Base-by-base conservation (phyloP, 2,888 invertebrate genomes). In the Notodonta ziczac region DNA sequence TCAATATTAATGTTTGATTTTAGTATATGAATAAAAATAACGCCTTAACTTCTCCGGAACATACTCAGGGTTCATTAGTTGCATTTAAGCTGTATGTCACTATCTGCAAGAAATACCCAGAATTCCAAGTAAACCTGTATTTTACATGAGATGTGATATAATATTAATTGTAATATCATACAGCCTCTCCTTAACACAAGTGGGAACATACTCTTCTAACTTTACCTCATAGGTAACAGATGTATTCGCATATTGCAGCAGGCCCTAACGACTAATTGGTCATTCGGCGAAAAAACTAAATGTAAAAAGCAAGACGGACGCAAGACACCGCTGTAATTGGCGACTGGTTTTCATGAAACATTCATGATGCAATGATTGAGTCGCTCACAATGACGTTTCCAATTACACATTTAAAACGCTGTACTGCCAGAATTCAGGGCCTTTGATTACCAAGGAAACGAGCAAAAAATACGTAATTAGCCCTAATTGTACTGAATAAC, bases 281-380 rank as follows among this genome's bases (percentile, higher is more conserved):
- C 77, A 74, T 83, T 75, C 70, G 63, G 70, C 67, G 81, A 86
- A 87, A 85, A 85, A 81, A 70, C 79, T 72, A 76, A 73, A 77
- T 69, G 66, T 66, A 61, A 72, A 72, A 72, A 67, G 35, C 16
- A 53, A 78, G 69, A 69, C 78, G 72, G 73, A 73, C 69, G 72
- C 70, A 78, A 69, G 71, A 74, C 65, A 66, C 76, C 70, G 68
- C 72, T 73, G 82, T 85, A 87, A 89, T 87, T 84, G 83, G 72
- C 66, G 84, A 85, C 85, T 70, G 82, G 87, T 85, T 85, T 83
- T 77, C 84, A 89, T 90, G 88, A 86, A 90, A 89, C 81, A 90
- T 90, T 88, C 88, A 90, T 90, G 85, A 80, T 72, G 74, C 76
- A 73, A 82, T 83, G 86, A 89, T 89, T 88, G 89, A 89, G 89